Percentiles rank a stretch among this genome's conserved stretches.
Conservation (phyloP, 2,113 vertebrate genomes). For the Rafetus swinhoei region DNA sequence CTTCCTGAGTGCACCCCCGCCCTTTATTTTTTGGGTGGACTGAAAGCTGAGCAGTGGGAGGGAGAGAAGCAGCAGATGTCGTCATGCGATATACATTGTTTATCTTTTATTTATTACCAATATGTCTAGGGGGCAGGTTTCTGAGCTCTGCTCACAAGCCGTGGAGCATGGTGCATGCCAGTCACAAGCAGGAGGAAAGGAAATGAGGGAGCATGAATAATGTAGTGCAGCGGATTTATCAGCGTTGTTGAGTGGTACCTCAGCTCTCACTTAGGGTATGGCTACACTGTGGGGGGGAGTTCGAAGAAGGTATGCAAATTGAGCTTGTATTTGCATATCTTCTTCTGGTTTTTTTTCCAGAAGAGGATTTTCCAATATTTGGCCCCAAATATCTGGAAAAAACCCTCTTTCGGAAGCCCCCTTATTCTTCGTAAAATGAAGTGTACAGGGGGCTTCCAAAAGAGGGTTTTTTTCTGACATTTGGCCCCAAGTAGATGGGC, state of each 20-base stretch:
- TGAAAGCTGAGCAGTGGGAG: background rate
- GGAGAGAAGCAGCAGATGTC: constrained; percentile 42
- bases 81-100: constrained; percentile 44
- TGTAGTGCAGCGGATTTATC: constrained; percentile 59
- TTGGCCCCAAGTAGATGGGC: too few species aligned
- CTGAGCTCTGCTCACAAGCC: constrained; percentile 8
- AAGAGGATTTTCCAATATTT: too few species aligned
- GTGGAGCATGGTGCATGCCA: background rate
- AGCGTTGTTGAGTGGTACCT: constrained; percentile 53
- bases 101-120: constrained; percentile 71
- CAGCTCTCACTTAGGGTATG: background rate
- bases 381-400: too few species aligned
- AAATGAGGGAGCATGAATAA: constrained; percentile 60
- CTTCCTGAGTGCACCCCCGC: background rate
- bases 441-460: too few species aligned
- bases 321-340: too few species aligned
- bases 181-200: constrained; percentile 46
- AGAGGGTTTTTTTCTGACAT: too few species aligned
- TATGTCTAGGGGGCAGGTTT: constrained; percentile 55
- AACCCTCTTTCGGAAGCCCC: too few species aligned
- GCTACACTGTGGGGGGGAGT: too few species aligned
- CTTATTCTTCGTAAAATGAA: too few species aligned
- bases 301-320: too few species aligned
- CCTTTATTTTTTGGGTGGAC: background rate
- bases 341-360: too few species aligned